Conservation (phyloP, 2,113 vertebrate species). For the Nothocercus julius region DNA sequence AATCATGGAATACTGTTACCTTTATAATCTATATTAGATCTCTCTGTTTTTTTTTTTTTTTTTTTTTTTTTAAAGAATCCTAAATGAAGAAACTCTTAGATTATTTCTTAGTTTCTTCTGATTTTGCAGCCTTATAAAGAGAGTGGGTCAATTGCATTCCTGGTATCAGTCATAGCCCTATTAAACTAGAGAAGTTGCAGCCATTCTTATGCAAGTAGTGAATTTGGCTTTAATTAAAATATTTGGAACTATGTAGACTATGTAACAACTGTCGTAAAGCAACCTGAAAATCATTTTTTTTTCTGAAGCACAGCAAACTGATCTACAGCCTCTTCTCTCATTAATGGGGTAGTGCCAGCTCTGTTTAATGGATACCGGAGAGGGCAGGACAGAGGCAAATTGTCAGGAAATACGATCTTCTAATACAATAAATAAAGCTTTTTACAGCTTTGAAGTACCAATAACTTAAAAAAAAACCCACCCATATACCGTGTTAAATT, state of each 20-base stretch:
- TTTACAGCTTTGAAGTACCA: background rate
- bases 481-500: background rate
- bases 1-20: constrained; percentile 2
- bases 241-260: rapidly evolving
- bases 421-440: background rate
- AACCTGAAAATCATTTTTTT: background rate
- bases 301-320: background rate
- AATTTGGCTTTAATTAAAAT: background rate
- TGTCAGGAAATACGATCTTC: background rate
- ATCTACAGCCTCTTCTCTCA: background rate
- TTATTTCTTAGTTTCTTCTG: background rate
- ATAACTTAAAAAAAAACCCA: background rate
- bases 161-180: background rate
- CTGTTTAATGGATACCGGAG: background rate
- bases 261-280: background rate
- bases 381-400: background rate
- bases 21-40: constrained; percentile 11
- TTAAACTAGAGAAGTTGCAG: background rate
- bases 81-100: background rate
- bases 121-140: background rate
- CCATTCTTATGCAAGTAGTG: background rate
- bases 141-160: background rate
- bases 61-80: background rate
- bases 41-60: background rate
- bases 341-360: background rate